Conservation (phyloP, 2,888 invertebrate genomes). For the Phrixothrix hirtus region DNA sequence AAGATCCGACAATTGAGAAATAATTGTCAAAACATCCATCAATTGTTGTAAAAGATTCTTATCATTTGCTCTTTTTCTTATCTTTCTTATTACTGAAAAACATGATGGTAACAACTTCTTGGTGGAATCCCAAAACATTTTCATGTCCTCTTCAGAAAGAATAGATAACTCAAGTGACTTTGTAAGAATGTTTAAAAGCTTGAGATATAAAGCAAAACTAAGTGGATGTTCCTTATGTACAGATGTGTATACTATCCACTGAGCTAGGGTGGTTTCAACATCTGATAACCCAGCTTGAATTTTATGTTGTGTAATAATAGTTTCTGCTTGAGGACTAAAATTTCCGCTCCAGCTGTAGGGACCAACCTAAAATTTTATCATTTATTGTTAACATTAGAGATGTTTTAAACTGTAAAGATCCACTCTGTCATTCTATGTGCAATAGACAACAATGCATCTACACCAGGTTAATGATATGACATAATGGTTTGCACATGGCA, state of each 20-base stretch:
- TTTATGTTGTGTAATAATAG: conserved; percentile 88
- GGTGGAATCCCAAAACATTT: conserved; percentile 80
- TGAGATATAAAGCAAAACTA: conserved; percentile 78
- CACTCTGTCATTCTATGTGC: no score
- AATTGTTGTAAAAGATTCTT: conserved; percentile 72
- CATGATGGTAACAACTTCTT: conserved; percentile 78
- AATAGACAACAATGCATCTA: no score
- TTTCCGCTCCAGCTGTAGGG: conserved; percentile 85
- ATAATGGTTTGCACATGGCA: no score
- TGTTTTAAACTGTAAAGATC: no score
- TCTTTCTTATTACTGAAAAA: conserved; percentile 73
- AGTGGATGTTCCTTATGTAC: conserved; percentile 83
- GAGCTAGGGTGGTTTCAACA: conserved; percentile 70
- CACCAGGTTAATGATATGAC: no score
- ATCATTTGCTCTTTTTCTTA: conserved; percentile 75
- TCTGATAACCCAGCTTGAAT: conserved; percentile 87
- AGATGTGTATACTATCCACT: conserved; percentile 78
- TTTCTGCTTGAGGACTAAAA: conserved; percentile 80
- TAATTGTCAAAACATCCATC: conserved; percentile 72
- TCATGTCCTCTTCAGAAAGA: conserved; percentile 63
- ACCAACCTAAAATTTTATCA: conserved; percentile 60
- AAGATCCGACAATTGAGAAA: conserved; percentile 66
- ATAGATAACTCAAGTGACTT: conserved; percentile 50
- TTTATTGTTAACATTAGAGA: no score
- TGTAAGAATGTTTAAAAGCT: conserved; percentile 72